Base-by-base conservation (phyloP, 2,888 invertebrate genomes). In the Drosophila kanekoi region DNA sequence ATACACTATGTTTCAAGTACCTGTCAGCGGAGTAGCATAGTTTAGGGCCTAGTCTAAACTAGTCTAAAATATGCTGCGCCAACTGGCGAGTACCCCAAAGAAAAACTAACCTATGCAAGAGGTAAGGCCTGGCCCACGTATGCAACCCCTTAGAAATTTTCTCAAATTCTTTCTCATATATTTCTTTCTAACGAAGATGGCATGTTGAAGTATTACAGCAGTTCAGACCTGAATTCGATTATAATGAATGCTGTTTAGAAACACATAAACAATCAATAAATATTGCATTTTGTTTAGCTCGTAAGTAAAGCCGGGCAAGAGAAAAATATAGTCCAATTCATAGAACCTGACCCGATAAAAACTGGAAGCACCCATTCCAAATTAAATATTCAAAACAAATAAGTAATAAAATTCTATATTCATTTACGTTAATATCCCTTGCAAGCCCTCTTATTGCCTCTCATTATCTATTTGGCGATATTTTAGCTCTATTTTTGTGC, bases 101-200 rank as follows among this genome's bases (percentile, higher is more conserved):
- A 43, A 10, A 54, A 45, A 54, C 35, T 37, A 58, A 47, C 45
- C 48, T 62, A 60, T 56, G 53, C 43, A 70, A 70, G 89, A 83
- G 83, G 83, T 83, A 83, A 83, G 83, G 72, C 58, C 58, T 51
- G 72, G 79, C 60, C 85, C 70, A 32, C 38, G 66, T 69, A 78
- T 81, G 87, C 87, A 82, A 76, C 52, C 76, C 71, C 48, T 43
- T 84, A 60, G 65, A 65, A 33, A 58, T 53, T 58, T 65, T 67
- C 40, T 60, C 52, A 38, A 16, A 38, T 32, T 40, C 20, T 40
- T 16, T 58, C 44, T 58, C 33, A 49, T 37, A 14, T 18, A 40
- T 49, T 53, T 60, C 16, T 10, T 14, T 75, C 51, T 49, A 71
- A 33, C 53, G 16, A 66, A 43, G 77, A 32, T 58, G 87, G 83